Base-by-base conservation (phyloP, 2,888 invertebrate genomes). In the Polyommatus icarus region DNA sequence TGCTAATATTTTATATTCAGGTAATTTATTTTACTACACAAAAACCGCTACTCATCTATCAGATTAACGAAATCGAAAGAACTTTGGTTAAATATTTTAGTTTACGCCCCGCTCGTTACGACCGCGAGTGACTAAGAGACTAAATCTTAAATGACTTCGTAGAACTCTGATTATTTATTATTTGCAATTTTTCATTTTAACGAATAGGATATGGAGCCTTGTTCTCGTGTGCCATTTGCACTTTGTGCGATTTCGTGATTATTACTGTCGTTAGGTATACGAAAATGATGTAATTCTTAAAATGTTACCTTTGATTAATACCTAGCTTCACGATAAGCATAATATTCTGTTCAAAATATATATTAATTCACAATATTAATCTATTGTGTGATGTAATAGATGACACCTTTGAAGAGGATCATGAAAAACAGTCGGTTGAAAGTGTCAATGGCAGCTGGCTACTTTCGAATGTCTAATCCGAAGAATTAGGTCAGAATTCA, bases 401-500 rank as follows among this genome's bases (percentile, higher is more conserved):
- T 50, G 46, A 29, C 24, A 50, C 73, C 73, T 10, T 73, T 50
- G 46, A 29, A 10, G 5, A 18, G 10, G 1, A 50, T 20, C 61
- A 50, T 15, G 2, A 24, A 3, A 54, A 61, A 76, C 18, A 1
- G 29, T 72, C 57, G 15, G 46, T 57, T 59, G 59, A 71, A 57
- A 57, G 8, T 73, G 71, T 73, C 40, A 77, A 59, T 40, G 40
- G 73, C 77, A 77, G 77, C 77, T 77, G 77, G 72, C 54, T 73
- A 73, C 72, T 77, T 73, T 72, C 77, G 72, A 57, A 59, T 73
- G 29, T 73, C 77, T 77, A 54, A 54, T 75, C 29, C 78, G 77
- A 78, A 79, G 79, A 81, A 81, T 80, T 79, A 79, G 82, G 78
- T 80, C 80, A 80, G 81, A 54, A 84, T 83, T 84, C 82, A 84